A percentile compares a stretch with the other conserved stretches of the same genome.
Conservation (phyloP, 2,888 invertebrate genomes). For the Furcula furcula region DNA sequence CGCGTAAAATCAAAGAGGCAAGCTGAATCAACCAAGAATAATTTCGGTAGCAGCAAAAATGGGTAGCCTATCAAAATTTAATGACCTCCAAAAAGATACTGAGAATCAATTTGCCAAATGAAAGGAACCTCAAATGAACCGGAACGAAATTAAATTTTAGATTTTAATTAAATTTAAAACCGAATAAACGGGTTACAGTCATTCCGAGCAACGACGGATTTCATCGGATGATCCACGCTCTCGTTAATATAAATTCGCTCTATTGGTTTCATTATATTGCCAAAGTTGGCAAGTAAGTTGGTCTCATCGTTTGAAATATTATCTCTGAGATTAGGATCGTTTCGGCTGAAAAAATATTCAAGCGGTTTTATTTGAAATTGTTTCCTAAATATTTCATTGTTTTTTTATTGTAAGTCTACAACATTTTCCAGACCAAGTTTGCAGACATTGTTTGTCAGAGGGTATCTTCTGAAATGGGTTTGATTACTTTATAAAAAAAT, state of each 20-base stretch:
- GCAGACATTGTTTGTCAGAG: too few relatives aligned
- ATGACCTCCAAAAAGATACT: conserved; percentile 11
- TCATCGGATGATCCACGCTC: conserved; percentile 4
- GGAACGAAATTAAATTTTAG: conserved; percentile 20
- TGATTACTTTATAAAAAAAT: too few relatives aligned
- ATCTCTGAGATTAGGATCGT: background rate
- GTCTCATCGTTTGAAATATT: background rate
- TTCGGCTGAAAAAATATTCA: background rate
- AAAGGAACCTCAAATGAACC: conserved; percentile 10
- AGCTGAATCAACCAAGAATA: background rate
- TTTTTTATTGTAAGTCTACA: too few relatives aligned
- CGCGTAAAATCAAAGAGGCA: too few relatives aligned
- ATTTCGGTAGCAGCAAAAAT: conserved; percentile 5
- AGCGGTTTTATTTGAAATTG: too few relatives aligned
- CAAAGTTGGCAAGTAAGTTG: background rate
- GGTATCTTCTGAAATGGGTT: too few relatives aligned
- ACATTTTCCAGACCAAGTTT: too few relatives aligned
- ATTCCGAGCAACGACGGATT: conserved; percentile 4
- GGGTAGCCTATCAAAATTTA: conserved; percentile 13
- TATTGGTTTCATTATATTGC: background rate
- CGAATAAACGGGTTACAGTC: conserved; percentile 4
- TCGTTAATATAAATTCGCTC: conserved; percentile 5
- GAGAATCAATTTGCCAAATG: conserved; percentile 17
- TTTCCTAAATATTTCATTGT: too few relatives aligned
- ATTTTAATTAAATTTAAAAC: conserved; percentile 29